phyloP scores from a whole-genome alignment of 2,113 vertebrate species.

The Cheirogaleus medius region DNA sequence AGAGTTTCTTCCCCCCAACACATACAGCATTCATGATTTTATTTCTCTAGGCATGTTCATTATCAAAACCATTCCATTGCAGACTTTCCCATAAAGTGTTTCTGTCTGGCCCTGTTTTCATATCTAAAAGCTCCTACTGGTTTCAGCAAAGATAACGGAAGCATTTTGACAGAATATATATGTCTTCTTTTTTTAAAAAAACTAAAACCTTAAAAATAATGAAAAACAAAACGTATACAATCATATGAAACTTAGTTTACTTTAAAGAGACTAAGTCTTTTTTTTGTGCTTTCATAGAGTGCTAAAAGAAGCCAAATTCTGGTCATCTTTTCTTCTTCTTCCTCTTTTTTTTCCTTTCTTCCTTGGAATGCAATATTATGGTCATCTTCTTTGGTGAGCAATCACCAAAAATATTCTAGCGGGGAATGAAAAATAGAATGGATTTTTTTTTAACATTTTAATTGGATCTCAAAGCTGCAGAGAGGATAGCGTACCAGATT shows the following conservation, averaged over 20 bases:
- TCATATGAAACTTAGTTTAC: constrained; percentile 39
- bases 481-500: neutral
- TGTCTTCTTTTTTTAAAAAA: neutral
- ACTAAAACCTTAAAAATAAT: constrained; percentile 43
- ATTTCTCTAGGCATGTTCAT: constrained; percentile 58
- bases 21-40: constrained; percentile 61
- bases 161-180: constrained; percentile 24
- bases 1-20: constrained; percentile 56
- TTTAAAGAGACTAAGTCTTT: constrained; percentile 38
- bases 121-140: constrained; percentile 50
- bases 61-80: constrained; percentile 54
- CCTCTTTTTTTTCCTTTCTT: too few relatives aligned
- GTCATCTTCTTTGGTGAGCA: neutral
- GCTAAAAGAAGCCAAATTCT: neutral
- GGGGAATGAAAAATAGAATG: neutral
- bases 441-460: neutral
- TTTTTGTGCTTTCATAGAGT: constrained; percentile 60
- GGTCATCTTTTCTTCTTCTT: too few relatives aligned
- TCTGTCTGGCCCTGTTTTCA: constrained; percentile 41
- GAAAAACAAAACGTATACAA: constrained; percentile 42
- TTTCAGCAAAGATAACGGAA: constrained; percentile 52
- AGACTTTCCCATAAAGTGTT: constrained; percentile 55
- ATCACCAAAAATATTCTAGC: neutral
- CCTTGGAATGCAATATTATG: too few relatives aligned
- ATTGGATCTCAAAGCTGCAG: neutral